Conservation (phyloP, 1,140 invertebrate genomes). For the Rhopalosiphum padi region DNA sequence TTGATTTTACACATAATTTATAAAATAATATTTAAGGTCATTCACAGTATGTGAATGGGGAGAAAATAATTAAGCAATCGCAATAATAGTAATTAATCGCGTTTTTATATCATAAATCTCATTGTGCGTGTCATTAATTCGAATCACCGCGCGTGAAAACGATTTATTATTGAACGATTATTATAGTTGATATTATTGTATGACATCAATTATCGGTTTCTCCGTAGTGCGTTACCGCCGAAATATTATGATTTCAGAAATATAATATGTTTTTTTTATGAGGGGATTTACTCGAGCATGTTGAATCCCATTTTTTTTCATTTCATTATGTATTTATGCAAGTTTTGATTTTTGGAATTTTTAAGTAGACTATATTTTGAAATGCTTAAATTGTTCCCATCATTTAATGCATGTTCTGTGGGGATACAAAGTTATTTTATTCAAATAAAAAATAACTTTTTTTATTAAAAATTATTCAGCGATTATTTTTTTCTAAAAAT, state of each 20-base stretch:
- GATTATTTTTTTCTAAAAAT: not conserved
- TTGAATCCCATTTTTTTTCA: not conserved
- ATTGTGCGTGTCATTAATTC: not conserved
- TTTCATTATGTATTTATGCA: not conserved
- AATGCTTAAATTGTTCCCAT: not conserved
- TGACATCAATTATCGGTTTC: too few species aligned
- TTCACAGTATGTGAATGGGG: not conserved
- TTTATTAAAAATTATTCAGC: not conserved
- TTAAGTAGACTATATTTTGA: not conserved
- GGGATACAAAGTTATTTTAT: not conserved
- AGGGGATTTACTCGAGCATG: not conserved
- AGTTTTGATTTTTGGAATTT: too few species aligned
- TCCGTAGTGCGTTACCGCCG: too few species aligned
- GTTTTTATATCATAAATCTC: not conserved
- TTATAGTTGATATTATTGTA: too few species aligned
- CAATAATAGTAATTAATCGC: not conserved
- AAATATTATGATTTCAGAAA: not conserved
- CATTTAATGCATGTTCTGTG: not conserved
- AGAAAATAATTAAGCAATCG: not conserved
- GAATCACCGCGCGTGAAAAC: not conserved
- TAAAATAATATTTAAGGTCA: not conserved
- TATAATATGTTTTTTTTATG: not conserved
- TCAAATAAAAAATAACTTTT: not conserved
- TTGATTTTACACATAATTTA: not conserved
- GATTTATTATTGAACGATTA: too few species aligned